These are phyloP conservation scores for Halisarca cf. caerulea DNA, from an alignment of 37 sponge, comb jelly and placozoan genomes.

Conservation along the genomic window DNA sequence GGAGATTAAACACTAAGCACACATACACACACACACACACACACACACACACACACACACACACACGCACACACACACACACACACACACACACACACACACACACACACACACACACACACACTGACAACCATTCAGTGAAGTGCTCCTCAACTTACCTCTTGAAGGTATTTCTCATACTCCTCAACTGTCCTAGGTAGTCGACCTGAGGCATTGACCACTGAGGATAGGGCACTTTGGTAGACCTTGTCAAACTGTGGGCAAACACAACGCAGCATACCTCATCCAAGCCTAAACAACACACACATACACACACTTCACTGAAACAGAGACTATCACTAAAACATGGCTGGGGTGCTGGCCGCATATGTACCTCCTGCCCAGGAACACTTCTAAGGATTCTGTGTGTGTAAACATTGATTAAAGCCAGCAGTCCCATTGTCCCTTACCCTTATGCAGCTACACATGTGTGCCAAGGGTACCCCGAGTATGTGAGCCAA, in stretches of 20 bases:
- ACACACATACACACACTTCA: too few species aligned
- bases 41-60: neutral
- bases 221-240: constrained; percentile 6
- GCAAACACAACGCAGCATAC: too few species aligned
- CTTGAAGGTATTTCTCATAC: constrained; percentile 1
- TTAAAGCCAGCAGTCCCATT: too few species aligned
- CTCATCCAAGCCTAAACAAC: too few species aligned
- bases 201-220: constrained; percentile 2
- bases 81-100: neutral
- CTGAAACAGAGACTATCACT: too few species aligned
- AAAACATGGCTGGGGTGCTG: too few species aligned
- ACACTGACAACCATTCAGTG: neutral
- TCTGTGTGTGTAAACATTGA: too few species aligned
- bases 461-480: too few species aligned
- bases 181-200: neutral
- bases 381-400: too few species aligned
- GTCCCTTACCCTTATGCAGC: too few species aligned
- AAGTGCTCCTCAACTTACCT: neutral
- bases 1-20: neutral
- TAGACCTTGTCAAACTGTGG: constrained; percentile 31
- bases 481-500: too few species aligned
- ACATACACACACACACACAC: neutral
- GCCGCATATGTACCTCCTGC: too few species aligned
- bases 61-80: neutral
- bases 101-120: neutral